Evolutionary conservation across 2,888 invertebrate species (phyloP), one percentile per base, ranked within the genome.

Genomic region (Buathra laborator): DNA sequence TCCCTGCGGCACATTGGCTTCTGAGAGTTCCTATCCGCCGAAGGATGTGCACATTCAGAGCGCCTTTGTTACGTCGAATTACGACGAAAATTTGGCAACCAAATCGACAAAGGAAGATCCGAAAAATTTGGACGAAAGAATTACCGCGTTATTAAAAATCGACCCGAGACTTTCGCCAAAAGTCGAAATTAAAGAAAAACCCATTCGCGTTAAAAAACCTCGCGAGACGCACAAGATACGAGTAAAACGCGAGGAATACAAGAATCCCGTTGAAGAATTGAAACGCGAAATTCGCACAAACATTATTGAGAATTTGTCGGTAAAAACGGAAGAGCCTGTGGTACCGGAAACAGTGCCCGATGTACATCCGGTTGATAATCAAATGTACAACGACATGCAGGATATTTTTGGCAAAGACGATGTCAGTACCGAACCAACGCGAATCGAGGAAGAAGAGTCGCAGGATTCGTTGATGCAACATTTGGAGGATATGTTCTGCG

Each of bases 401-500:
- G 83, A 87, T 16, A 87, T 87, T 43, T 87, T 87, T 67, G 87
- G 86, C 0, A 81, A 62, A 3, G 81, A 84, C 29, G 81, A 87
- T n/a, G 74, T 74, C 12, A 77, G 12, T 4, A 7, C 24, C 4
- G 67, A 76, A 29, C 24, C 72, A 24, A 48, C 43, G n/a, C 77
- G 74, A 48, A 87, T 88, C 43, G 88, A 90, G 0, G 89, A 90
- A 29, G 90, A 92, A 2, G 89, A 88, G 76, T 91, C 92, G 2
- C 91, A 90, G 74, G 92, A 92, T 82, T 92, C 92, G 2, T 77
- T 92, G 56, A 85, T 92, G 74, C 92, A 91, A 84, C 90, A 92
- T 62, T 88, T 92, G 89, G 92, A 92, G 66, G 91, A 92, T 24
- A 92, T 92, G 92, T 92, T 92, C 72, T 91, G 92, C 46, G 92